Percentiles rank a stretch among this genome's conserved stretches.
phyloP scores from a whole-genome alignment of 2,888 invertebrate species.

The Lumbricus terrestris region DNA sequence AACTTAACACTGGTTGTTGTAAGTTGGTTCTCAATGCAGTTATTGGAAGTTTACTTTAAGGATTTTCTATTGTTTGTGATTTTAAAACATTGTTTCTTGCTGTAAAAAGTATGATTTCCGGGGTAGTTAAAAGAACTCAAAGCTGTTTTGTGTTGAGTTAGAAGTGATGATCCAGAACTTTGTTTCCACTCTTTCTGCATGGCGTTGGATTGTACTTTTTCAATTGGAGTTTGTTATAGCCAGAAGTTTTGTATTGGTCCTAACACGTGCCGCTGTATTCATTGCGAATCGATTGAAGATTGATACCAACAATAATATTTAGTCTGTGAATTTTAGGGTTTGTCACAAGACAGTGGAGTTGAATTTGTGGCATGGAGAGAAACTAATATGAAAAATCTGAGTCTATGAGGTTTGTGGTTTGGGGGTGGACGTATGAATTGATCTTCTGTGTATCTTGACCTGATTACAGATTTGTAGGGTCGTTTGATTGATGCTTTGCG shows the following conservation, averaged over 20 bases:
- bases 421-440: too few species aligned
- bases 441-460: too few species aligned
- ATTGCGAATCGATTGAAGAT: background rate
- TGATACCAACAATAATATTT: background rate
- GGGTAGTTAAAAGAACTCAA: background rate
- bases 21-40: too few species aligned
- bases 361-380: background rate
- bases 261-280: background rate
- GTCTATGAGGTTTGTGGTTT: background rate
- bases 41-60: background rate
- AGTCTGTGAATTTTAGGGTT: background rate
- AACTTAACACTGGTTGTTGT: background rate
- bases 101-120: background rate
- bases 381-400: background rate
- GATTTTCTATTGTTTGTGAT: background rate
- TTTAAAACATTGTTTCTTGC: background rate
- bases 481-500: too few species aligned
- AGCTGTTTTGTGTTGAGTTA: background rate
- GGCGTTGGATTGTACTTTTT: too few species aligned
- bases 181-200: background rate
- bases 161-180: background rate
- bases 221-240: too few species aligned
- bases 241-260: too few species aligned
- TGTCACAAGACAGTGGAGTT: background rate
- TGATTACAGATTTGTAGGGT: background rate